Evolutionary conservation across 2,113 vertebrate genomes (phyloP).

Genomic region (Neogobius melanostomus): DNA sequence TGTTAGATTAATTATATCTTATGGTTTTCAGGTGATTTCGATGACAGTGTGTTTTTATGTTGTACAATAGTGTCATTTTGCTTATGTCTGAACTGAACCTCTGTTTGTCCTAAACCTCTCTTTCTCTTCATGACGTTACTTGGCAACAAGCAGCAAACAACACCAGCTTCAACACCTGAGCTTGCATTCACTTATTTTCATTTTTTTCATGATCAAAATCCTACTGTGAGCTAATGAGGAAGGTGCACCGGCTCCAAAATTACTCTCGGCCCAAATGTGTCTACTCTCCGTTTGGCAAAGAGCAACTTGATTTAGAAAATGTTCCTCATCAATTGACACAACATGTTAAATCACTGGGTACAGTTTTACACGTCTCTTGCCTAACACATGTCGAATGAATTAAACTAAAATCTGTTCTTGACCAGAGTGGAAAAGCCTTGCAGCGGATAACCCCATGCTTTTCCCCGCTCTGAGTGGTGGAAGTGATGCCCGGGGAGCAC

Average conservation of each 20-base stretch:
- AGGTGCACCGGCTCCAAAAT: not conserved
- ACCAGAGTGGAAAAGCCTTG: too few species aligned
- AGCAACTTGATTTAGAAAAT: not conserved
- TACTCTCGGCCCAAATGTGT: not conserved
- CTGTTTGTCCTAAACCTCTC: not conserved
- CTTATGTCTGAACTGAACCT: not conserved
- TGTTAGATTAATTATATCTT: not conserved
- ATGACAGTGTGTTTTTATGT: not conserved
- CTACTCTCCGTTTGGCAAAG: not conserved
- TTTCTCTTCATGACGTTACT: not conserved
- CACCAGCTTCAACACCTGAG: not conserved
- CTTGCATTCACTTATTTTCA: too few species aligned
- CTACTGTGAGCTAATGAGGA: not conserved
- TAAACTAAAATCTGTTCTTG: not conserved
- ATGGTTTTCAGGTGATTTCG: not conserved
- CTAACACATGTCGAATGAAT: not conserved
- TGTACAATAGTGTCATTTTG: not conserved
- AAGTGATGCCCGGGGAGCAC: slow-evolving; percentile 42
- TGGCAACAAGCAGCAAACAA: not conserved
- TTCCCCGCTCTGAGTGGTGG: slow-evolving; percentile 14
- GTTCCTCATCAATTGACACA: not conserved
- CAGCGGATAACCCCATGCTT: not conserved
- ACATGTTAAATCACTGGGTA: too few species aligned
- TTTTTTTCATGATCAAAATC: not conserved
- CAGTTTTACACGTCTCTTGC: too few species aligned